phyloP scores from a whole-genome alignment of 2,888 invertebrate species.

The Oxycera nigricornis region DNA sequence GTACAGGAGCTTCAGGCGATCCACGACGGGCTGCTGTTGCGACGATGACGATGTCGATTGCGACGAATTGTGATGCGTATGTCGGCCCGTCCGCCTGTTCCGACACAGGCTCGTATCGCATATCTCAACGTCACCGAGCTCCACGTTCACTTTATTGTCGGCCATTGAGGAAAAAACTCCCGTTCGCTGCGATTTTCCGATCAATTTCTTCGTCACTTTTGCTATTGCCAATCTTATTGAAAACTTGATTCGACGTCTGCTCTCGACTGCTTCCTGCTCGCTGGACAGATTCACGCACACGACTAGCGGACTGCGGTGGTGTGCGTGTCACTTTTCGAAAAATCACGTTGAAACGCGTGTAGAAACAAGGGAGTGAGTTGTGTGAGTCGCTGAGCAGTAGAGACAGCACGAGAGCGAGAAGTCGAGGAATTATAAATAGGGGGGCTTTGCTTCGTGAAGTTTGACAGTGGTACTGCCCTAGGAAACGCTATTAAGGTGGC shows the following conservation, averaged over 20 bases:
- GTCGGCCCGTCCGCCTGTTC: conserved; percentile 50
- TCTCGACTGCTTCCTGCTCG: conserved; percentile 32
- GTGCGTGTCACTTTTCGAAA: background rate
- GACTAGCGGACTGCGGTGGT: background rate
- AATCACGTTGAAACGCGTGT: conserved; percentile 5
- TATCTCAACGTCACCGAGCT: conserved; percentile 47
- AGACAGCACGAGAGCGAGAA: no score
- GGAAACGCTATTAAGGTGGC: background rate
- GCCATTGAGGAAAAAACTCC: conserved; percentile 46
- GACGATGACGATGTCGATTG: conserved; percentile 49
- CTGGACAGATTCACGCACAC: conserved; percentile 10
- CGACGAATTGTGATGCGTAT: conserved; percentile 49
- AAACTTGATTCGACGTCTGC: conserved; percentile 30
- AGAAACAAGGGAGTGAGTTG: background rate
- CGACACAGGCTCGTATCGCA: conserved; percentile 37
- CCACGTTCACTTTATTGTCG: conserved; percentile 49
- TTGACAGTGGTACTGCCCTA: background rate
- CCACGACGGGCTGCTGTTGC: conserved; percentile 55
- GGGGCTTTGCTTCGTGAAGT: background rate
- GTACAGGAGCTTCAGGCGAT: conserved; percentile 88
- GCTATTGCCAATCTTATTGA: background rate
- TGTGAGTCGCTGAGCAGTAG: no score
- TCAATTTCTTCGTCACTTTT: conserved; percentile 11
- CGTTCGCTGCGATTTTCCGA: conserved; percentile 6
- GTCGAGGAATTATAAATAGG: background rate